Percentiles rank a stretch among this genome's conserved stretches.
These are phyloP conservation scores for Stegodyphus mimosarum DNA, from an alignment of 1,140 invertebrate species.

Conservation along the genomic window DNA sequence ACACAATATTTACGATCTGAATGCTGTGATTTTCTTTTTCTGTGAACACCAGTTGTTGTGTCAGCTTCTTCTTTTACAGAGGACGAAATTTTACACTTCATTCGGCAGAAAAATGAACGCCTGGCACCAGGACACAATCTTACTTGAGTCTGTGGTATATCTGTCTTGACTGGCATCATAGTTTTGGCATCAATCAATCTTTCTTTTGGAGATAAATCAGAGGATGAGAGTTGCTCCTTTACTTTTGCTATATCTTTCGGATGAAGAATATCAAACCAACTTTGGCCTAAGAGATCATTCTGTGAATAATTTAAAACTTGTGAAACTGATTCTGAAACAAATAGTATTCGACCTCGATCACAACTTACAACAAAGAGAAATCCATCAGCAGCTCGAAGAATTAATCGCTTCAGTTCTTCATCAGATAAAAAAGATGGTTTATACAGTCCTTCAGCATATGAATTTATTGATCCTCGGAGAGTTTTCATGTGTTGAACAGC, in stretches of 20 bases:
- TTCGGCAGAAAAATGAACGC: slow-evolving; percentile 92
- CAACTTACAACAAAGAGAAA: slow-evolving; percentile 95
- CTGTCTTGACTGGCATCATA: slow-evolving; percentile 90
- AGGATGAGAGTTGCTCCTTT: slow-evolving; percentile 93
- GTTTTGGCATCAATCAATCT: slow-evolving; percentile 92
- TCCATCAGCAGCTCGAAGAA: slow-evolving; percentile 84
- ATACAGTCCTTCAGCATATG: slow-evolving; percentile 83
- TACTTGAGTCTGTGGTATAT: slow-evolving; percentile 77
- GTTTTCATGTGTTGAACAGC: slow-evolving; percentile 92
- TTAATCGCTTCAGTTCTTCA: slow-evolving; percentile 86
- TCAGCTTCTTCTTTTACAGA: slow-evolving; percentile 82
- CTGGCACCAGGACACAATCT: slow-evolving; percentile 85
- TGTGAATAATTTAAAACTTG: slow-evolving; percentile 76
- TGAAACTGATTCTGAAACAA: slow-evolving; percentile 90
- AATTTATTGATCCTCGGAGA: slow-evolving; percentile 75
- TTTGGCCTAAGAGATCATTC: slow-evolving; percentile 90
- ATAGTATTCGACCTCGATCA: slow-evolving; percentile 88
- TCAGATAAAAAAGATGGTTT: slow-evolving; percentile 90
- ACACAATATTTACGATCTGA: slow-evolving; percentile 81
- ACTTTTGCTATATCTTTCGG: slow-evolving; percentile 95
- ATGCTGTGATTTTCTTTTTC: slow-evolving; percentile 76
- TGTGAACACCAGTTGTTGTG: slow-evolving; percentile 74
- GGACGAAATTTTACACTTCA: slow-evolving; percentile 79
- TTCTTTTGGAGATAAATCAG: slow-evolving; percentile 88
- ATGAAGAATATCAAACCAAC: slow-evolving; percentile 94